Base-by-base conservation (phyloP, 2,113 vertebrate genomes). In the Oreotrochilus melanogaster region DNA sequence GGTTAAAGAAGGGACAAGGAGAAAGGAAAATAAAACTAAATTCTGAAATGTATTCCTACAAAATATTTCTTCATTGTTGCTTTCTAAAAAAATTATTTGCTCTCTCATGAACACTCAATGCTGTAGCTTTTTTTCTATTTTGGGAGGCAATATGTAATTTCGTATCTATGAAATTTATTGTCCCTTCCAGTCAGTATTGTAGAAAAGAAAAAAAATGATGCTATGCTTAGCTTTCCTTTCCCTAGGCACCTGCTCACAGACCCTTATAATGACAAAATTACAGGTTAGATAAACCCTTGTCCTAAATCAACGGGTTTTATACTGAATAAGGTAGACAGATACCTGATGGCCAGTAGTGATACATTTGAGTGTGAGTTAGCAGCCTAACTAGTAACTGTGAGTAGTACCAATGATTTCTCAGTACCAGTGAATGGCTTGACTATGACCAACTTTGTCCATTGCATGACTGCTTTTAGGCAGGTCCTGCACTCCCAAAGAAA, bases 91-190 rank as follows among this genome's bases (percentile, higher is more conserved):
- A 86, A 51, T 60, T 83, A 16, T 65, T 76, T 65, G 23, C 47
- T 86, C 16, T 93, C 42, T 95, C 70, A 85, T 79, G 19, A 86
- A 23, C 7, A 11, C 25, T 56, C 10, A 60, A 69, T 54, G 39
- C 57, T 72, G 31, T 72, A 61, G 7, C 62, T 88, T 78, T 85
- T 80, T 16, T 73, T 84, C 13, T 80, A 48, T 95, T 92, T 79
- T 89, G 67, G 64, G 67, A 95, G 8, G 72, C 27, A 88, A 82
- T 67, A 82, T 47, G 48, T 21, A 72, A 39, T 93, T 86, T 97
- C 42, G 48, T 16, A n/a, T 76, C 25, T 67, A 31, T 86, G 67
- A 82, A 48, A 75, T 82, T 39, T 85, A 37, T 89, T 85, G 33
- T 51, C 4, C 4, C 14, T 39, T 86, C 16, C 15, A 48, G 17